Base-by-base conservation (phyloP, 2,888 invertebrate genomes). In the Coelogynopora nodosa region DNA sequence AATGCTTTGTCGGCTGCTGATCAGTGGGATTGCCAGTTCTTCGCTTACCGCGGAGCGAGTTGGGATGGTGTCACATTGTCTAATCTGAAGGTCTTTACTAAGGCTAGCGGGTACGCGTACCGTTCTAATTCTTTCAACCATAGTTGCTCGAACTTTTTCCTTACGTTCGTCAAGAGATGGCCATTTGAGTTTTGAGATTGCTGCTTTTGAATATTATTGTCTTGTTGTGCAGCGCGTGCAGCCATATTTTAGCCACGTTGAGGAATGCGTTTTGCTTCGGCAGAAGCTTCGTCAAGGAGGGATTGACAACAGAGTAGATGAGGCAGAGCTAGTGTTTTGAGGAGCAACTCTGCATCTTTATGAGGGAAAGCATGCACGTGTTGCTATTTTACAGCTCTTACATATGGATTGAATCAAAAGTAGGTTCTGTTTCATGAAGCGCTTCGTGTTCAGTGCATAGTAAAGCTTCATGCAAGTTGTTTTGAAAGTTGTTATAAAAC, bases 321-420 rank as follows among this genome's bases (percentile, higher is more conserved):
- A n/a, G n/a, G n/a, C n/a, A n/a, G n/a, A n/a, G 18, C 23, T 74
- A 74, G 74, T 5, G 74, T 74, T 74, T 74, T 74, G 23, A 74
- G 5, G 23, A 74, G 74, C 74, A 74, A 74, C 74, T 74, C 74
- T 74, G 74, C 74, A 74, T 74, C 74, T 5, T 74, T 74, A 74
- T 13, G 23, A 74, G 74, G 74, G 74, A 74, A 26, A 74, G n/a
- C n/a, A n/a, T n/a, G n/a, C n/a, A n/a, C n/a, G n/a, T n/a, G n/a
- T n/a, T n/a, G n/a, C n/a, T n/a, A n/a, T n/a, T n/a, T n/a, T n/a
- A n/a, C n/a, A n/a, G n/a, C n/a, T n/a, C n/a, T n/a, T n/a, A n/a
- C n/a, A n/a, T n/a, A n/a, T n/a, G n/a, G n/a, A n/a, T n/a, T n/a
- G n/a, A n/a, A n/a, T n/a, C n/a, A n/a, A n/a, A n/a, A n/a, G n/a